Base-by-base conservation (phyloP, 1,140 invertebrate genomes). In the Hylaeus volcanicus region DNA sequence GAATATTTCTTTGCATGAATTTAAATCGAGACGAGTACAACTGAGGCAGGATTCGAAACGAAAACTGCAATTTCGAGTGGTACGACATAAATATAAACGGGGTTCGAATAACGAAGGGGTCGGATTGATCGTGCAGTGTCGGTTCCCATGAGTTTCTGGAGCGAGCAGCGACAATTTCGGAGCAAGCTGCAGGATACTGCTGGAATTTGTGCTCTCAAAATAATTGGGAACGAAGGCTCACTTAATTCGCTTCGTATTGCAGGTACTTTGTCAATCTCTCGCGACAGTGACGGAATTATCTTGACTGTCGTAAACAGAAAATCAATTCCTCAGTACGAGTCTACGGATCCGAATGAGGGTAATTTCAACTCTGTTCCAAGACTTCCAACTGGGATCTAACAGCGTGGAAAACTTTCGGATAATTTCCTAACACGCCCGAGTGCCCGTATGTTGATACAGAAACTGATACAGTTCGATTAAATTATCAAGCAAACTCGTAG, bases 251-350 rank as follows among this genome's bases (percentile, higher is more conserved):
- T 1, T 68, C 11, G 41, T 64, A 64, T 43, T 15, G 6, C 6
- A 45, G n/a, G 5, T 51, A 68, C 48, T 51, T 5, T 5, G 65
- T 68, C 45, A 68, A 68, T 68, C 26, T 51, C n/a, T 68, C 9
- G 65, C 45, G 65, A 68, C 65, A 68, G 65, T 37, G 45, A 68
- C 9, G 48, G 0, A 45, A 68, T 68, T 68, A 68, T 68, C 65
- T 51, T 37, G 65, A 48, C 65, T 51, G 8, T n/a, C 64, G 43
- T 48, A 68, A 68, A 68, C 48, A 26, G 65, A 68, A 68, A 51
- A 68, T 68, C 65, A 45, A 68, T 68, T 51, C 9, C n/a, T 3
- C 4, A 6, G 12, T 64, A 41, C 45, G 43, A 51, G 3, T 68
- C 5, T n/a, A 48, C 45, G 5, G 8, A 65, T 64, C 15, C 51